Percentiles rank a stretch among this genome's conserved stretches.
These are phyloP conservation scores for Tiliacea aurago DNA, from an alignment of 2,888 invertebrate genomes.

Conservation along the genomic window DNA sequence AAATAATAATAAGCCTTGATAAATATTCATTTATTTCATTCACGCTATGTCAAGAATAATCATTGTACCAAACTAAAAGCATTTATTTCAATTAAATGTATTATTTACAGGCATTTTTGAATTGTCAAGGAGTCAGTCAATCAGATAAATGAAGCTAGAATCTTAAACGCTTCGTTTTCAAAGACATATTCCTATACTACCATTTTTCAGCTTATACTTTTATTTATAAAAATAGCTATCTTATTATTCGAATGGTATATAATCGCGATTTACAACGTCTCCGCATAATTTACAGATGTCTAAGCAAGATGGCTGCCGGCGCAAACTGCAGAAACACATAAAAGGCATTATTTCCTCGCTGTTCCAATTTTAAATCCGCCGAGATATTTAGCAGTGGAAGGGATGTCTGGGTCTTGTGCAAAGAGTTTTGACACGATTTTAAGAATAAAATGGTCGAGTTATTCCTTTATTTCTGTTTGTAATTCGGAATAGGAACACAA, in stretches of 20 bases:
- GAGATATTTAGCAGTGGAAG: slow-evolving; percentile 29
- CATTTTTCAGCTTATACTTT: neutral
- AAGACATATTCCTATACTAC: too few relatives aligned
- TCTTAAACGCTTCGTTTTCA: neutral
- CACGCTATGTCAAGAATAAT: neutral
- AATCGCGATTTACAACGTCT: slow-evolving; percentile 1
- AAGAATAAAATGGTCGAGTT: slow-evolving; percentile 7
- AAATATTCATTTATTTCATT: too few relatives aligned
- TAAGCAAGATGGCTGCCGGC: slow-evolving; percentile 23
- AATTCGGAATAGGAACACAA: neutral
- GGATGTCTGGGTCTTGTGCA: slow-evolving; percentile 1
- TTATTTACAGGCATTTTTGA: neutral
- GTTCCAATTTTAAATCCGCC: slow-evolving; percentile 38
- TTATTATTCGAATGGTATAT: slow-evolving; percentile 7
- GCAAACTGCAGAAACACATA: slow-evolving; percentile 33
- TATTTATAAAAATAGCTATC: neutral
- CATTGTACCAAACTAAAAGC: neutral
- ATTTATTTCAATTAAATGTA: neutral
- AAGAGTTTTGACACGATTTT: slow-evolving; percentile 20
- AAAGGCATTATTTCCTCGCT: slow-evolving; percentile 38
- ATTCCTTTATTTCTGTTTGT: neutral
- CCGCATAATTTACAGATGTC: slow-evolving; percentile 5
- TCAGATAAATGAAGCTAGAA: neutral
- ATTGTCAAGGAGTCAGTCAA: neutral
- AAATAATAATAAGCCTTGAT: neutral